Evolutionary conservation across 2,113 vertebrate species (phyloP).

Genomic region (Promerops cafer): DNA sequence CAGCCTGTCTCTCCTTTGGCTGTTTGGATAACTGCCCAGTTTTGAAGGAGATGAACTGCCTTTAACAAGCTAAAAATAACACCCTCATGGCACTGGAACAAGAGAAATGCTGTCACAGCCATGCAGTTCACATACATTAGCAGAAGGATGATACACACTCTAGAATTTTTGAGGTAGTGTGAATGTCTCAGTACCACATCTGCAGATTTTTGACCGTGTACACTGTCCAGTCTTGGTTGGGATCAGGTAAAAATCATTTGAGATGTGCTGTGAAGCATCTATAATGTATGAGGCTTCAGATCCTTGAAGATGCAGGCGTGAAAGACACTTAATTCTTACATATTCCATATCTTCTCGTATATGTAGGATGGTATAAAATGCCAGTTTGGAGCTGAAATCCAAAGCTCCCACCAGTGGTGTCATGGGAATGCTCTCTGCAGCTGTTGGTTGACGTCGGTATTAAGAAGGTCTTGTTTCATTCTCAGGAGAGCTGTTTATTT

Average conservation of each 20-base stretch:
- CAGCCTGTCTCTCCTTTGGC: conserved; percentile 62
- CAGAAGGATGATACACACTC: background rate
- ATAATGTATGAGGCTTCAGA: background rate
- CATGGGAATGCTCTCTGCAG: background rate
- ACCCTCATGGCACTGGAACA: conserved; percentile 28
- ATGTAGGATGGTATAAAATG: background rate
- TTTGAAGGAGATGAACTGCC: conserved; percentile 65
- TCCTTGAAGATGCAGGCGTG: background rate
- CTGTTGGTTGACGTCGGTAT: background rate
- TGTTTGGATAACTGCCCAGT: conserved; percentile 64
- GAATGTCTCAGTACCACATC: conserved; percentile 39
- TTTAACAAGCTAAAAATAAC: conserved; percentile 62
- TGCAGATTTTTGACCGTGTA: background rate
- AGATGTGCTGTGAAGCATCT: background rate
- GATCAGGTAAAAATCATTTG: background rate
- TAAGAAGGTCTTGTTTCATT: background rate
- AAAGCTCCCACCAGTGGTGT: background rate
- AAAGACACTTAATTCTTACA: background rate
- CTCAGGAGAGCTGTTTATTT: conserved; percentile 20
- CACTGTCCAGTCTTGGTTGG: background rate
- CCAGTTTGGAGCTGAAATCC: background rate
- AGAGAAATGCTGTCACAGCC: conserved; percentile 38
- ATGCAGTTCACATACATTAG: background rate
- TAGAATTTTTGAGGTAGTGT: background rate
- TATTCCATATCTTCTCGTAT: background rate